Percentiles rank a stretch among this genome's conserved stretches.
phyloP scores from a whole-genome alignment of 2,797 vertebrate genomes.

The Molossus molossus region DNA sequence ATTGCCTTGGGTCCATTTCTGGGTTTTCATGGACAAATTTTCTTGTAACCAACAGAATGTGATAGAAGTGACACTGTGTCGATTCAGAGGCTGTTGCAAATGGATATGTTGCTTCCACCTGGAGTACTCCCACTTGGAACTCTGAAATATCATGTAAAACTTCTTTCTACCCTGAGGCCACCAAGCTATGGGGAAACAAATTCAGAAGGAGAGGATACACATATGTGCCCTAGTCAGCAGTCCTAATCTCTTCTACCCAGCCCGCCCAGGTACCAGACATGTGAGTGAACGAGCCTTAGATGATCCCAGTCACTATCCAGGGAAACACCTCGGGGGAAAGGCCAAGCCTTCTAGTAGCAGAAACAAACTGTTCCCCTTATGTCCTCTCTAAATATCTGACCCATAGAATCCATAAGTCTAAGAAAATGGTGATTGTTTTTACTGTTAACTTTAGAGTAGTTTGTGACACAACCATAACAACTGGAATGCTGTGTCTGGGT shows the following conservation, averaged over 20 bases:
- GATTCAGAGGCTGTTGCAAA: constrained; percentile 25
- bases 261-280: not conserved
- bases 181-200: constrained; percentile 13
- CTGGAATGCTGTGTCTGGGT: not conserved
- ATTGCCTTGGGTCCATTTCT: too few species aligned
- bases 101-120: not conserved
- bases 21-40: not conserved
- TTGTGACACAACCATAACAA: not conserved
- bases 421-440: not conserved
- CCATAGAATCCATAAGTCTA: not conserved
- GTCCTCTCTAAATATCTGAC: constrained; percentile 18
- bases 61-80: not conserved
- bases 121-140: not conserved
- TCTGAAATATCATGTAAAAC: not conserved
- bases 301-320: not conserved
- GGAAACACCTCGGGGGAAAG: not conserved
- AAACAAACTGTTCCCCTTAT: not conserved
- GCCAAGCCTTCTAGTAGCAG: not conserved
- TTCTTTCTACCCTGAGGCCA: not conserved
- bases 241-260: not conserved
- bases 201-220: not conserved
- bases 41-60: not conserved
- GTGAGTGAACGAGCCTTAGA: not conserved
- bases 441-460: not conserved
- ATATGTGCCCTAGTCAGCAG: not conserved